Evolutionary conservation across 2,113 vertebrate species (phyloP).

Genomic region (Pithys albifrons): DNA sequence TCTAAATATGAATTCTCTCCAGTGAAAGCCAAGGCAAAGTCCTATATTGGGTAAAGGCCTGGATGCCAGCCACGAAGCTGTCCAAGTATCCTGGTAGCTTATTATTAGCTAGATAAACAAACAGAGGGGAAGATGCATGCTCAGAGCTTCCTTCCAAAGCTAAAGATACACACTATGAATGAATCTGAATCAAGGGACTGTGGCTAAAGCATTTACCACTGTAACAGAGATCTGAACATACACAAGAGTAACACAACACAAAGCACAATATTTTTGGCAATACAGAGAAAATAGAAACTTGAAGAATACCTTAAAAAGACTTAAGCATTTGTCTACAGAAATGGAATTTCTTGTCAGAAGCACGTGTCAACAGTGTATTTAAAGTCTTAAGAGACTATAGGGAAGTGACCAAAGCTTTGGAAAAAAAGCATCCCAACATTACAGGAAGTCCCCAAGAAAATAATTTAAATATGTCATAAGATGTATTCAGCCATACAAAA

Average conservation of each 20-base stretch:
- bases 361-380: not conserved
- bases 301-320: not conserved
- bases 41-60: slow-evolving; percentile 9
- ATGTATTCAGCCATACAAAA: not conserved
- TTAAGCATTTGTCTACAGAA: not conserved
- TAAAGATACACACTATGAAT: slow-evolving; percentile 49
- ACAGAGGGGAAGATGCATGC: slow-evolving; percentile 9
- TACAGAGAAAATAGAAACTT: not conserved
- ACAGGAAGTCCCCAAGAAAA: not conserved
- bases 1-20: not conserved
- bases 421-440: not conserved
- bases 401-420: not conserved
- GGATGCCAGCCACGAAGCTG: slow-evolving; percentile 16
- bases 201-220: not conserved
- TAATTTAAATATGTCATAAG: not conserved
- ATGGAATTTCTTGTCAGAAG: not conserved
- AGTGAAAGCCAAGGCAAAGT: slow-evolving; percentile 5
- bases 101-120: slow-evolving; percentile 65
- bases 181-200: not conserved
- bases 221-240: not conserved
- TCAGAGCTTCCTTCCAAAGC: slow-evolving; percentile 40
- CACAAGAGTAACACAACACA: not conserved
- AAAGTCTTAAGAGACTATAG: not conserved
- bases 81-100: slow-evolving; percentile 32
- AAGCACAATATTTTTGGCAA: not conserved